These are phyloP conservation scores for Epicauta chinensis DNA, from an alignment of 1,140 invertebrate genomes.

Conservation along the genomic window DNA sequence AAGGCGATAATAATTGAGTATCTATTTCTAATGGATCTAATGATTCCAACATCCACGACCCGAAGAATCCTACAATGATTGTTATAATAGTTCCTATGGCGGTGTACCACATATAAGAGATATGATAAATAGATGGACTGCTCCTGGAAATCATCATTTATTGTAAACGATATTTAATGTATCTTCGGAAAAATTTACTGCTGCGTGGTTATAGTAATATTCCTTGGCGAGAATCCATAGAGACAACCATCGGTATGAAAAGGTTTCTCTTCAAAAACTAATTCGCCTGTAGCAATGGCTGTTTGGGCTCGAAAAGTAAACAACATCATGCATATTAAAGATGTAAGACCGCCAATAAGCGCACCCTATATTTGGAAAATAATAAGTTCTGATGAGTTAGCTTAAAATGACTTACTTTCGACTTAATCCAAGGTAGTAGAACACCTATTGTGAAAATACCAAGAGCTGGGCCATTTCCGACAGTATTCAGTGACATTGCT, in stretches of 20 bases:
- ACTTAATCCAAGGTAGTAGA: conserved; percentile 72
- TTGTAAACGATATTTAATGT: conserved; percentile 32
- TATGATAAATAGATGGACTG: conserved; percentile 49
- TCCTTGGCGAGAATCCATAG: conserved; percentile 48
- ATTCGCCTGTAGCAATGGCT: conserved; percentile 54
- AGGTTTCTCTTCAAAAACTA: conserved; percentile 56
- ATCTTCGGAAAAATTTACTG: conserved; percentile 16
- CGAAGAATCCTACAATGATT: conserved; percentile 53
- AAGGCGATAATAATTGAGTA: conserved; percentile 56
- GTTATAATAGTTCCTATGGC: conserved; percentile 53
- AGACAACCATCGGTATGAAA: conserved; percentile 65
- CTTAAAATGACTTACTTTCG: conserved; percentile 50
- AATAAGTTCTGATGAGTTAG: no score
- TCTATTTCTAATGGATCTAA: conserved; percentile 49
- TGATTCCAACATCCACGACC: conserved; percentile 48
- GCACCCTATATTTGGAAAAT: conserved; percentile 81
- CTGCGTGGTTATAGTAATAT: conserved; percentile 30
- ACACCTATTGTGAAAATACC: conserved; percentile 77
- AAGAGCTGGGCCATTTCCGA: conserved; percentile 67
- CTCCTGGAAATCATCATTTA: conserved; percentile 45
- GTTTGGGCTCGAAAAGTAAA: conserved; percentile 73
- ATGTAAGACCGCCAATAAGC: conserved; percentile 63
- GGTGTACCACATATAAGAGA: conserved; percentile 59
- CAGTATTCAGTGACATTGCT: conserved; percentile 59
- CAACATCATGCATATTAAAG: conserved; percentile 73